phyloP scores from a whole-genome alignment of 2,797 vertebrate species.

The Chromis chromis region DNA sequence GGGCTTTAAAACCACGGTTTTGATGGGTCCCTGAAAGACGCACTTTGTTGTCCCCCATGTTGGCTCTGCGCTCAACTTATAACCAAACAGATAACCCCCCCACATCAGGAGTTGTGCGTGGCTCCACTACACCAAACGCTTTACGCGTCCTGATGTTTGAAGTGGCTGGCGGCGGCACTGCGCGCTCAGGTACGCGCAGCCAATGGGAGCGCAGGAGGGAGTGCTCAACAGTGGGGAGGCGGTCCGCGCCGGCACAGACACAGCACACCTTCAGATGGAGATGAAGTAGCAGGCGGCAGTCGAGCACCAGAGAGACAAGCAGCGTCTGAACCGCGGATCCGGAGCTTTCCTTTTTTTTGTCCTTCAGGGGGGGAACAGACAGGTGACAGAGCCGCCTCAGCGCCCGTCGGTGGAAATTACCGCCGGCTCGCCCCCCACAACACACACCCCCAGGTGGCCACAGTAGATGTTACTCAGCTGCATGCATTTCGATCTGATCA shows the following conservation, averaged over 20 bases:
- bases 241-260: slow-evolving; percentile 59
- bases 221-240: slow-evolving; percentile 68
- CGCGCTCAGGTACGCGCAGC: slow-evolving; percentile 81
- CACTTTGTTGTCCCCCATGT: too few relatives aligned
- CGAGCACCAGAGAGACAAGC: slow-evolving; percentile 55
- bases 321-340: slow-evolving; percentile 53
- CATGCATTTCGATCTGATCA: slow-evolving; percentile 74
- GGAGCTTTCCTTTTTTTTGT: slow-evolving; percentile 57
- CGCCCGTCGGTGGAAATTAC: slow-evolving; percentile 69
- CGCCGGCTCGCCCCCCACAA: slow-evolving; percentile 27
- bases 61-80: too few relatives aligned
- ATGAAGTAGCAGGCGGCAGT: slow-evolving; percentile 71
- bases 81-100: too few relatives aligned
- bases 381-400: slow-evolving; percentile 76
- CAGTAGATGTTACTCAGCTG: slow-evolving; percentile 70
- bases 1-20: too few relatives aligned
- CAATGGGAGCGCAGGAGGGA: slow-evolving; percentile 78
- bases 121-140: too few relatives aligned
- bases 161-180: neutral
- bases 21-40: too few relatives aligned
- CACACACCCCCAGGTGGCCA: slow-evolving; percentile 29
- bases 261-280: slow-evolving; percentile 85
- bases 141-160: too few relatives aligned
- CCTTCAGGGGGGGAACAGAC: slow-evolving; percentile 61
- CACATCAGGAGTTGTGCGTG: too few relatives aligned